phyloP scores from a whole-genome alignment of 2,888 invertebrate genomes.

The Callyntrura sp. region DNA sequence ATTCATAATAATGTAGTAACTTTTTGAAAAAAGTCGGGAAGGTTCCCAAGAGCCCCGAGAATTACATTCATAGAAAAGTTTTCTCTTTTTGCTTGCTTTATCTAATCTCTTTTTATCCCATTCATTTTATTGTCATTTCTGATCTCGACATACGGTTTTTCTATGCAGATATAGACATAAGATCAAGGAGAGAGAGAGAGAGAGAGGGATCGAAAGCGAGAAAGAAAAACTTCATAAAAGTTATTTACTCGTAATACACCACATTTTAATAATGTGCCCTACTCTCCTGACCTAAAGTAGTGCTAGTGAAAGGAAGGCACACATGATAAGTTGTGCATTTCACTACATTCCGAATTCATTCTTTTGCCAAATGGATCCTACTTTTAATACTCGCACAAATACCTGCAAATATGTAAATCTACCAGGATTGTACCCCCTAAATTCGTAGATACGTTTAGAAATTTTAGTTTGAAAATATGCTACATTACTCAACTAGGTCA shows the following conservation, averaged over 20 bases:
- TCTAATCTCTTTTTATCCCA: background rate
- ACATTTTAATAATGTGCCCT: conserved; percentile 57
- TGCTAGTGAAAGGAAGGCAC: too few relatives aligned
- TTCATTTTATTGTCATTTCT: background rate
- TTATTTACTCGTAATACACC: conserved; percentile 71
- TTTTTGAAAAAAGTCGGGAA: conserved; percentile 44
- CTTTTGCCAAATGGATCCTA: background rate
- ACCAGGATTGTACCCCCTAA: too few relatives aligned
- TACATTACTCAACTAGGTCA: too few relatives aligned
- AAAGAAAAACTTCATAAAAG: conserved; percentile 45
- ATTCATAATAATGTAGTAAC: conserved; percentile 38
- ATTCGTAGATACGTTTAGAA: too few relatives aligned
- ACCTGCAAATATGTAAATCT: too few relatives aligned
- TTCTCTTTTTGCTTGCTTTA: background rate
- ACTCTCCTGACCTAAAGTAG: conserved; percentile 49
- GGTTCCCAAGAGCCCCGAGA: conserved; percentile 38
- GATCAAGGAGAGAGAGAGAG: too few relatives aligned
- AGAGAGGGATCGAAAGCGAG: too few relatives aligned
- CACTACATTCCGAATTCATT: too few relatives aligned
- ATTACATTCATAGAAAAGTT: conserved; percentile 27
- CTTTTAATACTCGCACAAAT: too few relatives aligned
- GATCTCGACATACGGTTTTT: background rate
- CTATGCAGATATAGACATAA: too few relatives aligned
- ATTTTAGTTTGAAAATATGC: too few relatives aligned
- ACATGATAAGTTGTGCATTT: background rate